Evolutionary conservation across 37 sponge, comb jelly and placozoan genomes (phyloP), one percentile per base, ranked within the genome.

Genomic region (Petrosia ficiformis): DNA sequence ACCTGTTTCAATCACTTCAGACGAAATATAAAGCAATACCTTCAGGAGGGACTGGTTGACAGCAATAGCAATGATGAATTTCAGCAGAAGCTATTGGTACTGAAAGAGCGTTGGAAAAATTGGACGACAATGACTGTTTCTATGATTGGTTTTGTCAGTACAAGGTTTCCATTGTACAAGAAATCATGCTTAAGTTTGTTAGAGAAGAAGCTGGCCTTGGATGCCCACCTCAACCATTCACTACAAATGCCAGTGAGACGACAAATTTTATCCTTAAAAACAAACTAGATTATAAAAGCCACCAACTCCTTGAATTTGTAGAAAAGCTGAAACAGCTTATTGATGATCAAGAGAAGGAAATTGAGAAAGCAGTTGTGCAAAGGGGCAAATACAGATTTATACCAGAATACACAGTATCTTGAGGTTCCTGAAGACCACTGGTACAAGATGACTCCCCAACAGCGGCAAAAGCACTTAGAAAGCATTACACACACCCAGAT

Each of bases 1-100:
- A 39, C 77, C 1, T 77, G 72, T 60, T 84, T 76, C 28, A 71
- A 70, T 21, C 84, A 84, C 33, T 76, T 84, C 21, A 34, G 52
- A 30, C 71, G 40, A 2, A 84, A 84, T 41, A 71, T 84, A 21
- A 73, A 84, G 31, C n/a, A 39, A 2, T 69, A 84, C 33, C 67
- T 84, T 1, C 65, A 29, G 28, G 67, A 61, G 28, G 63, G 63
- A 5, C 63, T 61, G 11, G 74, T 57, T 1, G 74, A 73, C 11
- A 29, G 74, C 58, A 26, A 59, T 52, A 36, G 34, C 56, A 28
- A 2, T 2, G 30, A 56, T 1, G 59, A 5, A 4, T 73, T 31
- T 56, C 22, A 73, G 4, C 3, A 19, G 14, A 48, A 48, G 54
- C 54, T 48, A 14, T 8, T 14, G 8, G 54, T 8, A 19, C 14